These are phyloP conservation scores for Drosophila navojoa DNA, from an alignment of 1,140 invertebrate species.

Conservation along the genomic window DNA sequence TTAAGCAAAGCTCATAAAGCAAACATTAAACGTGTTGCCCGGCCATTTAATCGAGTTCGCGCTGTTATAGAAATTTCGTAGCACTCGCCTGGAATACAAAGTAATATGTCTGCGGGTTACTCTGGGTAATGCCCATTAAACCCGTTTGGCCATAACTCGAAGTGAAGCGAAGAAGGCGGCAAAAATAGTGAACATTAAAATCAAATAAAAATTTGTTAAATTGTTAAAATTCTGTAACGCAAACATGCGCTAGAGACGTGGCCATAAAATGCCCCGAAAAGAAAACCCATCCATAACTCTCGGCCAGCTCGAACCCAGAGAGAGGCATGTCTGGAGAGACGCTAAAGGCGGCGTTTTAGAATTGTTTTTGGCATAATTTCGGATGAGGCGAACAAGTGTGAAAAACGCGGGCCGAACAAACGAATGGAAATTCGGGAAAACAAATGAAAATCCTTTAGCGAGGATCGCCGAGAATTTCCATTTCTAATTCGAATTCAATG, in stretches of 20 bases:
- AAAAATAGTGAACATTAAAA: conserved; percentile 73
- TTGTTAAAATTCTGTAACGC: conserved; percentile 68
- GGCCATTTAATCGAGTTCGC: conserved; percentile 75
- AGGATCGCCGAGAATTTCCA: neutral
- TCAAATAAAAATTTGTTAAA: conserved; percentile 67
- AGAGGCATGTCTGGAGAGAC: conserved; percentile 1
- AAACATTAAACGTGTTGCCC: conserved; percentile 67
- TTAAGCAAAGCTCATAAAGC: conserved; percentile 63
- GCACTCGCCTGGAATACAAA: conserved; percentile 50
- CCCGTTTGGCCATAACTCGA: neutral
- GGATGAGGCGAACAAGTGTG: conserved; percentile 64
- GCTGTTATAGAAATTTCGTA: conserved; percentile 74
- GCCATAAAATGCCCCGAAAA: conserved; percentile 50
- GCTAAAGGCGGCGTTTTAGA: conserved; percentile 10
- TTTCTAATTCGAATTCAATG: conserved; percentile 47
- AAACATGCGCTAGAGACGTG: conserved; percentile 23
- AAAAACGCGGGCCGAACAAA: conserved; percentile 63
- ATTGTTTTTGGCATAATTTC: conserved; percentile 58
- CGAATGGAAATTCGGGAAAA: conserved; percentile 24
- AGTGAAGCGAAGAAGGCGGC: conserved; percentile 51
- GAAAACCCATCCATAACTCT: neutral
- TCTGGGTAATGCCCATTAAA: conserved; percentile 18
- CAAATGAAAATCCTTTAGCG: conserved; percentile 30
- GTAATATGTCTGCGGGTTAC: neutral
- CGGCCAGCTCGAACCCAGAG: neutral